Evolutionary conservation across 2,797 vertebrate species (phyloP).

Genomic region (Ambastaia sidthimunki): DNA sequence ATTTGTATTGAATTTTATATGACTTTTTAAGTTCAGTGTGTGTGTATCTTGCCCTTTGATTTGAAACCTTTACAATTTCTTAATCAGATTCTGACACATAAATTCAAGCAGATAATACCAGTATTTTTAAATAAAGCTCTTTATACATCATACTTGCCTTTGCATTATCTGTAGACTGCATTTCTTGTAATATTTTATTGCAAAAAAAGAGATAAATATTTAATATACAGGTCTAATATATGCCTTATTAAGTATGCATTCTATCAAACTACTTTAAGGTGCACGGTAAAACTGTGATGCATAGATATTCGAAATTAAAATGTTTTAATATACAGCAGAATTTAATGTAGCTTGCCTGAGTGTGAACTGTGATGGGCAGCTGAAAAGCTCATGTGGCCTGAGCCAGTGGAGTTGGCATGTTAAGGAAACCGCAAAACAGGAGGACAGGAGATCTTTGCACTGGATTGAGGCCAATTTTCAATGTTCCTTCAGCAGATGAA

Average conservation of each 20-base stretch:
- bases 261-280: not conserved
- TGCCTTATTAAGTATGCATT: not conserved
- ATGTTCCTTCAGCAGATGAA: slow-evolving; percentile 84
- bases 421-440: slow-evolving; percentile 59
- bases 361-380: slow-evolving; percentile 4
- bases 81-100: not conserved
- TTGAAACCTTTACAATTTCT: not conserved
- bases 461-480: slow-evolving; percentile 80
- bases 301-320: not conserved
- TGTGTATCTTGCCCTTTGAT: not conserved
- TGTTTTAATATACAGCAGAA: not conserved
- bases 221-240: not conserved
- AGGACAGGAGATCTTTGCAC: slow-evolving; percentile 69
- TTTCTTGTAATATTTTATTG: not conserved
- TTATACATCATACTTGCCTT: not conserved
- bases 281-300: not conserved
- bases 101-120: not conserved
- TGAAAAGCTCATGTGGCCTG: slow-evolving; percentile 30
- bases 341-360: not conserved
- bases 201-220: not conserved
- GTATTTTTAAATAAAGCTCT: not conserved
- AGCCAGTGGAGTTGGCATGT: slow-evolving; percentile 30
- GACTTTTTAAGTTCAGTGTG: not conserved
- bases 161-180: not conserved
- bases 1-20: slow-evolving; percentile 7